Evolutionary conservation across 2,797 vertebrate genomes (phyloP).

Genomic region (Coranthus polyacanthus): DNA sequence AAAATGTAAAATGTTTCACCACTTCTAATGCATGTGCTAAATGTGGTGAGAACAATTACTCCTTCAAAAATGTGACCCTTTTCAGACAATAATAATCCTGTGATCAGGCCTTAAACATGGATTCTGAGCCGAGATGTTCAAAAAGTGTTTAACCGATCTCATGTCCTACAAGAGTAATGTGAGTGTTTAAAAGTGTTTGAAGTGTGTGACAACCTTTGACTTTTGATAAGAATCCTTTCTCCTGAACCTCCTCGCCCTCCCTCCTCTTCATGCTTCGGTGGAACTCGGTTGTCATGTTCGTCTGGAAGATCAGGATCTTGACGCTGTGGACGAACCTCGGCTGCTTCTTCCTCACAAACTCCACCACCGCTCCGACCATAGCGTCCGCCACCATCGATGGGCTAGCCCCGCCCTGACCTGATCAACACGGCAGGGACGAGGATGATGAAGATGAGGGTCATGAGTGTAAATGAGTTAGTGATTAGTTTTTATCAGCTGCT

Average conservation of each 20-base stretch:
- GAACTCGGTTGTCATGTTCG: conserved; percentile 83
- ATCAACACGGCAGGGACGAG: neutral
- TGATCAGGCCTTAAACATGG: too few species aligned
- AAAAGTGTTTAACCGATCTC: too few species aligned
- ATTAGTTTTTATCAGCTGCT: too few species aligned
- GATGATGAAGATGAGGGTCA: conserved; percentile 8
- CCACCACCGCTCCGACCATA: conserved; percentile 86
- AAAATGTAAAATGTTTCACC: too few species aligned
- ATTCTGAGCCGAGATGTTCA: too few species aligned
- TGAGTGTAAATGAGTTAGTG: too few species aligned
- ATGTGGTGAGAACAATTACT: too few species aligned
- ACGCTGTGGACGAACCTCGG: conserved; percentile 75
- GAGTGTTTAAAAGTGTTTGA: neutral
- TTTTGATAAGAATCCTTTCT: neutral
- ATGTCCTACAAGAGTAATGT: too few species aligned
- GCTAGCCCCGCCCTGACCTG: conserved; percentile 83
- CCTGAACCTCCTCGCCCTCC: conserved; percentile 47
- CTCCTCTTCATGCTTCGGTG: conserved; percentile 85
- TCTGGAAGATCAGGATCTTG: conserved; percentile 90
- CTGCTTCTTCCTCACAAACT: conserved; percentile 84
- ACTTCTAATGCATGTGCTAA: too few species aligned
- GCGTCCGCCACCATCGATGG: conserved; percentile 85
- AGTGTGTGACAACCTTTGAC: conserved; percentile 60
- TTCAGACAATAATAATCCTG: too few species aligned
- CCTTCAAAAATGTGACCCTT: too few species aligned